Evolutionary conservation across 1,140 invertebrate species (phyloP).

Genomic region (Eupristina koningsbergeri): DNA sequence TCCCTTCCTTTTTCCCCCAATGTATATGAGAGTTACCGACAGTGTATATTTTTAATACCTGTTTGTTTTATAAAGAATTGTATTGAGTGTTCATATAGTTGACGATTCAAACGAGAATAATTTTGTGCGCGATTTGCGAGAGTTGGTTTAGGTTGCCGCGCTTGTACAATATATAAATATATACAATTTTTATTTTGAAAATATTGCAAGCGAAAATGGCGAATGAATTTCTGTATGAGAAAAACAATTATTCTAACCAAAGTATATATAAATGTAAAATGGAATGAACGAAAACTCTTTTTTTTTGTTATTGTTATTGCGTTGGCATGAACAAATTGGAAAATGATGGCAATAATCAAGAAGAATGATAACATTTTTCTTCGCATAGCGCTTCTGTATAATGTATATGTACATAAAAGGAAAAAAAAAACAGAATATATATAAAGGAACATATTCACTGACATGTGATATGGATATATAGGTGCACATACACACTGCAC

Average conservation of each 20-base stretch:
- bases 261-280: constrained; percentile 57
- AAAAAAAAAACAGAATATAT: constrained; percentile 44
- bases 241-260: constrained; percentile 62
- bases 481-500: constrained; percentile 26
- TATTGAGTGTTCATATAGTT: constrained; percentile 37
- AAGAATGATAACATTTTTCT: constrained; percentile 37
- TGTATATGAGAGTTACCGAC: constrained; percentile 70
- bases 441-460: constrained; percentile 49
- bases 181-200: constrained; percentile 46
- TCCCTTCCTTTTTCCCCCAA: constrained; percentile 43
- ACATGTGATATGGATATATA: constrained; percentile 50
- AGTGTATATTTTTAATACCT: constrained; percentile 68
- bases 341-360: constrained; percentile 39
- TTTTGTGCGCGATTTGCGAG: constrained; percentile 28
- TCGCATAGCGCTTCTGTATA: constrained; percentile 43
- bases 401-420: constrained; percentile 49
- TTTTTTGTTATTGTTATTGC: constrained; percentile 50
- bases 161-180: constrained; percentile 25
- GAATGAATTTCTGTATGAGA: constrained; percentile 58
- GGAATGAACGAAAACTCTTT: constrained; percentile 36
- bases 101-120: constrained; percentile 46
- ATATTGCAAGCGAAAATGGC: constrained; percentile 46
- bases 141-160: constrained; percentile 17
- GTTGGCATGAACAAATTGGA: constrained; percentile 49
- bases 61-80: constrained; percentile 48